phyloP scores from a whole-genome alignment of 1,140 invertebrate species.

The Bombus confusus region DNA sequence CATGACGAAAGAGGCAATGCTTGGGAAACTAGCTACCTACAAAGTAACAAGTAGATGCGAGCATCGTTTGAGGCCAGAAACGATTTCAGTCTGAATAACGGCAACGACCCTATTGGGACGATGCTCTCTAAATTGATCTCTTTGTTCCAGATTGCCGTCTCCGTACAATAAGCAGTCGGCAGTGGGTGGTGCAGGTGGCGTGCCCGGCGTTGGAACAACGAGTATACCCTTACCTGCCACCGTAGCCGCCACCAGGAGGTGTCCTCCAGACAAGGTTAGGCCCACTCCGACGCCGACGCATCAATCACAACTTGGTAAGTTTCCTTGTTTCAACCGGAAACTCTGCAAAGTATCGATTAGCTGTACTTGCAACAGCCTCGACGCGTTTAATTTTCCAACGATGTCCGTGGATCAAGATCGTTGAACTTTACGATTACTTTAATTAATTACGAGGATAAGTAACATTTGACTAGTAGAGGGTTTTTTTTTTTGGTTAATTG shows the following conservation, averaged over 20 bases:
- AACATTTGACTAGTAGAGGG: too few relatives aligned
- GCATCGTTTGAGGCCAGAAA: background rate
- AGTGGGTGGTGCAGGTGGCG: constrained; percentile 62
- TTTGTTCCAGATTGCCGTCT: constrained; percentile 85
- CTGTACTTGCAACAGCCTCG: too few relatives aligned
- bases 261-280: constrained; percentile 89
- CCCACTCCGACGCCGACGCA: constrained; percentile 86
- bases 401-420: too few relatives aligned
- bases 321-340: background rate
- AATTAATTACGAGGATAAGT: too few relatives aligned
- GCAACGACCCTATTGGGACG: constrained; percentile 19
- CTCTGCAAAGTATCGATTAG: too few relatives aligned
- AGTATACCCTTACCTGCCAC: constrained; percentile 89
- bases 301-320: constrained; percentile 83
- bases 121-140: constrained; percentile 32
- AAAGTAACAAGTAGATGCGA: background rate
- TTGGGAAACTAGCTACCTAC: background rate
- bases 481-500: too few relatives aligned
- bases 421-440: too few relatives aligned
- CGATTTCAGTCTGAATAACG: constrained; percentile 6
- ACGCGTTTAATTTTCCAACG: too few relatives aligned
- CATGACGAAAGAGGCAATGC: background rate
- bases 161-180: constrained; percentile 84
- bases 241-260: constrained; percentile 87
- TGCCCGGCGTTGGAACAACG: constrained; percentile 81